Base-by-base conservation (phyloP, 2,113 vertebrate species). In the Bufo bufo region DNA sequence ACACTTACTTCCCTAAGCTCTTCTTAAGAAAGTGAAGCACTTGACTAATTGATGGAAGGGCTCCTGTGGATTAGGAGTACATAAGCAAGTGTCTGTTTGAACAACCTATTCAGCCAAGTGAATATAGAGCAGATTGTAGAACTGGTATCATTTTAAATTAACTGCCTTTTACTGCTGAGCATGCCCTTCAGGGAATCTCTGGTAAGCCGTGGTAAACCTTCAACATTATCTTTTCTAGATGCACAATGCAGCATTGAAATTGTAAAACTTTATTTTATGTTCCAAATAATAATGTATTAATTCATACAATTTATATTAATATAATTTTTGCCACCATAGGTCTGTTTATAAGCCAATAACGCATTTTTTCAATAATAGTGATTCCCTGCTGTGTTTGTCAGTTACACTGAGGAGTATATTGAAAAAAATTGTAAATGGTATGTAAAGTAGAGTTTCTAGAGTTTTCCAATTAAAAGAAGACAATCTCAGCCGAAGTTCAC, bases 21-120 rank as follows among this genome's bases (percentile, higher is more conserved):
- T 77, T 85, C 8, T 77, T n/a, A 77, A 47, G 71, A 50, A 75
- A 77, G 58, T 77, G 20, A 77, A 77, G 84, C 19, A 50, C 45
- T 77, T 85, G 71, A 77, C 84, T 85, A 85, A 85, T 77, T 77
- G 84, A 77, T 85, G 45, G 66, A 63, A 85, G 43, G 84, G 61
- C 84, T 77, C 84, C 84, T 85, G 54, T 77, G 84, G 84, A 61
- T 85, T 63, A 49, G 11, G 10, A 45, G 54, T 49, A 33, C 84
- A 85, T 85, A 58, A 77, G 16, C 14, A 45, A 77, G 84, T 63
- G 71, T 59, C 56, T 85, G 47, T 85, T 85, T 85, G 23, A 77
- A 50, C 23, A 77, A 77, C 71, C 33, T 77, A 63, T 85, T 85
- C 71, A 63, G 56, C 77, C 58, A 77, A 77, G 72, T 77, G 71